phyloP scores from a whole-genome alignment of 2,888 invertebrate genomes.

The Cheilosia soror region DNA sequence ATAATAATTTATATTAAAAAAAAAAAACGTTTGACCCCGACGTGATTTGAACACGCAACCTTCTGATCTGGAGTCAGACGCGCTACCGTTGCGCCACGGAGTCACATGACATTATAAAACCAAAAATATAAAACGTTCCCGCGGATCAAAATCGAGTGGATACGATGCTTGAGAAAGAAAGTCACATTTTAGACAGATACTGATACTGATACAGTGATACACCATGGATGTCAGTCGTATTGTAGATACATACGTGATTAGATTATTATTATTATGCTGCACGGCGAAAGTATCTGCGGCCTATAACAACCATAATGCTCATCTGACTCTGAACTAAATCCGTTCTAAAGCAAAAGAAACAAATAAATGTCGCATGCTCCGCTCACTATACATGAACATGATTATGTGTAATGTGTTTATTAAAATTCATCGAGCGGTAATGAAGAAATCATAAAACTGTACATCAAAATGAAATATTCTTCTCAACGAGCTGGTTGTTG shows the following conservation, averaged over 20 bases:
- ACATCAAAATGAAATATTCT: constrained; percentile 60
- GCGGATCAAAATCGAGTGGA: not conserved
- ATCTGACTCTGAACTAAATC: not conserved
- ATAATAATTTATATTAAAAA: not conserved
- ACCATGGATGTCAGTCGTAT: too few species aligned
- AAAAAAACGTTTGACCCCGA: constrained; percentile 59
- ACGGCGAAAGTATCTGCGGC: too few species aligned
- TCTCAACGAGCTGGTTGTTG: constrained; percentile 10
- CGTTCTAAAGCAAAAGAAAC: not conserved
- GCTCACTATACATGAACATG: not conserved
- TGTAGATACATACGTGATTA: too few species aligned
- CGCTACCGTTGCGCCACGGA: constrained; percentile 76
- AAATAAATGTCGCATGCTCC: constrained; percentile 8
- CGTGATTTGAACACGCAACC: constrained; percentile 76
- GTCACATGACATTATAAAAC: not conserved
- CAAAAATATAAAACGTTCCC: constrained; percentile 3
- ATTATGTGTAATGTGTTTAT: constrained; percentile 56
- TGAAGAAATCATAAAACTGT: constrained; percentile 70
- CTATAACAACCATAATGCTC: too few species aligned
- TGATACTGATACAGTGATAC: too few species aligned
- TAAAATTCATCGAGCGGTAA: constrained; percentile 68
- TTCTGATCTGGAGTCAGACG: constrained; percentile 76
- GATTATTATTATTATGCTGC: too few species aligned
- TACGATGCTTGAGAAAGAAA: not conserved
- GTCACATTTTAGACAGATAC: too few species aligned